Evolutionary conservation across 2,888 invertebrate genomes (phyloP).

Genomic region (Cephonodes hylas): DNA sequence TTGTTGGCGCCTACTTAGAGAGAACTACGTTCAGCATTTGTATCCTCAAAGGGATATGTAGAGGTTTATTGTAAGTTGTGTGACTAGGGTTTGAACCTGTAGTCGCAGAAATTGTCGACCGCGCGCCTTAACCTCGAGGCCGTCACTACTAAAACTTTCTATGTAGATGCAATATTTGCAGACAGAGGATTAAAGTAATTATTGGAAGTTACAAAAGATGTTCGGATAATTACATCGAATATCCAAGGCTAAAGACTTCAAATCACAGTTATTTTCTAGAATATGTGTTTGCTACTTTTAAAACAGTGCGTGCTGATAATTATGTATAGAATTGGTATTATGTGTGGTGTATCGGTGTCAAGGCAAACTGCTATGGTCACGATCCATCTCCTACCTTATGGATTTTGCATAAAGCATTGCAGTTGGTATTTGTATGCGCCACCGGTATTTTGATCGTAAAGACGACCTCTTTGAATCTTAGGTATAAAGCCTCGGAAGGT

Average conservation of each 20-base stretch:
- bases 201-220: not conserved
- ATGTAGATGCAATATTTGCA: not conserved
- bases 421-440: not conserved
- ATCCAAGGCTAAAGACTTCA: not conserved
- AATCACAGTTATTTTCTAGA: not conserved
- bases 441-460: no score
- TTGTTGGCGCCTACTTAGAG: no score
- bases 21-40: no score
- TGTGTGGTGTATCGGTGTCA: slow-evolving; percentile 14
- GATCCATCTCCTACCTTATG: slow-evolving; percentile 12
- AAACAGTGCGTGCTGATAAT: slow-evolving; percentile 1
- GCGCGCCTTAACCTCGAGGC: no score
- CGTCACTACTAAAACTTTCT: no score
- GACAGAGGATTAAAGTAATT: not conserved
- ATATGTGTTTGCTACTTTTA: not conserved
- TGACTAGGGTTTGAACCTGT: no score
- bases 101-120: no score
- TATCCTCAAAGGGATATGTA: no score
- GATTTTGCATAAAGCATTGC: slow-evolving; percentile 11
- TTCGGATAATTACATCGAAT: not conserved
- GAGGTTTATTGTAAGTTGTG: no score
- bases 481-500: no score
- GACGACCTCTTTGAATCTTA: no score
- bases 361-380: slow-evolving; percentile 14
- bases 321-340: slow-evolving; percentile 10